phyloP scores from a whole-genome alignment of 2,113 vertebrate genomes.

The Fulmarus glacialis region DNA sequence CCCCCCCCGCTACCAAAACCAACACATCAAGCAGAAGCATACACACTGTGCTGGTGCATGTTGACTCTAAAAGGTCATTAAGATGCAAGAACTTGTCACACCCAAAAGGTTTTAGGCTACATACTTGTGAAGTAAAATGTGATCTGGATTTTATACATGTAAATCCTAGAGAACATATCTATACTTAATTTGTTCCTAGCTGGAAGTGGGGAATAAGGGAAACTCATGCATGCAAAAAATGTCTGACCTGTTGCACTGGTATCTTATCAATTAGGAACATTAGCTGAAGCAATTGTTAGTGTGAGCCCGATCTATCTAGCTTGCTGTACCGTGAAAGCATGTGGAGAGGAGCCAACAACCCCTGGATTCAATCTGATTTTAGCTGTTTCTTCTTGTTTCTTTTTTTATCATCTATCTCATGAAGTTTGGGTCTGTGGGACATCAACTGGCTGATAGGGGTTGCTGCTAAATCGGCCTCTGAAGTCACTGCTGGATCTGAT shows the following conservation, averaged over 20 bases:
- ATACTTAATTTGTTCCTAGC: not conserved
- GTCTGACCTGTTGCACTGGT: not conserved
- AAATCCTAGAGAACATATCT: not conserved
- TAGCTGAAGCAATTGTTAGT: not conserved
- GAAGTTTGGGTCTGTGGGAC: not conserved
- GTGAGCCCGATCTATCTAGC: not conserved
- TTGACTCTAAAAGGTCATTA: not conserved
- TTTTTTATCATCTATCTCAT: not conserved
- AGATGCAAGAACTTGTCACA: not conserved
- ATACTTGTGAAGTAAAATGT: not conserved
- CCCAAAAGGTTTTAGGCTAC: not conserved
- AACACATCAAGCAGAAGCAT: not conserved
- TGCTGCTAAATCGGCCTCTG: not conserved
- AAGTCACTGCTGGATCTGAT: conserved; percentile 8
- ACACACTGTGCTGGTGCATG: not conserved
- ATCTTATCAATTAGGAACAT: not conserved
- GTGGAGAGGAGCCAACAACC: not conserved
- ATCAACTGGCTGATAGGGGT: not conserved
- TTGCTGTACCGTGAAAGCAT: not conserved
- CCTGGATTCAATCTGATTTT: not conserved
- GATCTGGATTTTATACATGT: not conserved
- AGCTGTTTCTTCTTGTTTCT: not conserved
- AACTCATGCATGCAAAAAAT: not conserved
- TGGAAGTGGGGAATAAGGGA: not conserved
- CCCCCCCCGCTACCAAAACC: not conserved